Base-by-base conservation (phyloP, 2,888 invertebrate species). In the Dasypolia templi region DNA sequence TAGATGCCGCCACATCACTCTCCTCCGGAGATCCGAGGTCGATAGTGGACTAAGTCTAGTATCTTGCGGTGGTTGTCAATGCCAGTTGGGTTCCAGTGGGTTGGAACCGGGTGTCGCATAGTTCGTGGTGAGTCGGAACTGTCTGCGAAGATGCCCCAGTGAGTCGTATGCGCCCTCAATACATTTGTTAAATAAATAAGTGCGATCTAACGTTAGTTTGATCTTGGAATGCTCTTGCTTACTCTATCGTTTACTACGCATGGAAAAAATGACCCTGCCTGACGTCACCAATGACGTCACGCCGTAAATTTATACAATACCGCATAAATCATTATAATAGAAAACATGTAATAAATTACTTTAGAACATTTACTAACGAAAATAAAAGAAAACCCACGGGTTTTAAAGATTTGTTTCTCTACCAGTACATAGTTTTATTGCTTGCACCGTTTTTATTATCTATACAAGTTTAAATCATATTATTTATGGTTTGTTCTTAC, bases 361-460 rank as follows among this genome's bases (percentile, higher is more conserved):
- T 9, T 49, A 39, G 51, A 55, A 77, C 77, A 82, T 81, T 82
- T 70, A 71, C 63, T 68, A 70, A 69, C 61, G 44, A 68, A 72
- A 87, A 87, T 76, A 78, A 82, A 74, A 82, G 35, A 59, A 58
- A 78, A 74, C 67, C 63, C 66, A 74, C 55, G 62, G 42, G 42
- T 68, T 76, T 53, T 53, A 29, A 81, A 82, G 85, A 87, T 89
- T 86, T 89, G 83, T 89, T 81, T 78, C 72, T 74, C 11, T 58
- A 74, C 77, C 81, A 66, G 72, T 78, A 65, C 73, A 75, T 81
- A 69, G 72, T 85, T 87, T 89, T 86, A 89, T 80, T 72, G 83
- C 80, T 75, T 73, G 72, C 77, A 63, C 75, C 58, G 74, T 81
- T 87, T 89, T 89, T 89, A 89, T 86, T 88, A 77, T 86, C 80